A percentile compares a stretch with the other conserved stretches of the same genome.
These are phyloP conservation scores for Goniozus legneri DNA, from an alignment of 1,140 invertebrate species.

Conservation along the genomic window DNA sequence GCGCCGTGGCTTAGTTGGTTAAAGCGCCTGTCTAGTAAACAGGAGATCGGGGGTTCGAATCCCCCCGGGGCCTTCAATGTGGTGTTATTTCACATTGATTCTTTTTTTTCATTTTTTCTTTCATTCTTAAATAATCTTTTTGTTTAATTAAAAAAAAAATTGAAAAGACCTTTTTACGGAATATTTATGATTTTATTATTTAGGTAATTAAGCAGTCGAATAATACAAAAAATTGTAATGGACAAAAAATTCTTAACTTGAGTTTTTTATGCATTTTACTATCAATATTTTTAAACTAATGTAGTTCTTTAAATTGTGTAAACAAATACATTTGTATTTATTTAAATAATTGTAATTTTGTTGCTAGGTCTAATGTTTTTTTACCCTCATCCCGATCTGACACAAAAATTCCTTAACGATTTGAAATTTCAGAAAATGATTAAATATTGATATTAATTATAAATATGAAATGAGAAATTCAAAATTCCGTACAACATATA, in stretches of 20 bases:
- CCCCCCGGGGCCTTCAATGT: conserved; percentile 35
- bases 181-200: background rate
- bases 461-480: background rate
- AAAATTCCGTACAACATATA: background rate
- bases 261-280: too few relatives aligned
- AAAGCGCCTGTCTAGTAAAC: conserved; percentile 62
- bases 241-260: too few relatives aligned
- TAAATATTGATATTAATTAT: background rate
- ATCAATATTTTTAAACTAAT: too few relatives aligned
- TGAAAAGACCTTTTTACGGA: background rate
- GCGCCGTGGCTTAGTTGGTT: conserved; percentile 61
- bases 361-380: background rate
- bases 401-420: background rate
- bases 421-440: background rate
- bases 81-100: background rate
- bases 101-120: background rate
- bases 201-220: too few relatives aligned
- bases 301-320: too few relatives aligned
- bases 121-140: background rate
- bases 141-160: background rate
- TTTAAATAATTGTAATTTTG: too few relatives aligned
- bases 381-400: background rate
- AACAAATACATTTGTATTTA: too few relatives aligned
- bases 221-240: too few relatives aligned
- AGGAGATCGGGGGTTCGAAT: conserved; percentile 53